Percentiles rank a stretch among this genome's conserved stretches.
These are phyloP conservation scores for Nasonia vitripennis DNA, from an alignment of 1,140 invertebrate genomes.

Conservation along the genomic window DNA sequence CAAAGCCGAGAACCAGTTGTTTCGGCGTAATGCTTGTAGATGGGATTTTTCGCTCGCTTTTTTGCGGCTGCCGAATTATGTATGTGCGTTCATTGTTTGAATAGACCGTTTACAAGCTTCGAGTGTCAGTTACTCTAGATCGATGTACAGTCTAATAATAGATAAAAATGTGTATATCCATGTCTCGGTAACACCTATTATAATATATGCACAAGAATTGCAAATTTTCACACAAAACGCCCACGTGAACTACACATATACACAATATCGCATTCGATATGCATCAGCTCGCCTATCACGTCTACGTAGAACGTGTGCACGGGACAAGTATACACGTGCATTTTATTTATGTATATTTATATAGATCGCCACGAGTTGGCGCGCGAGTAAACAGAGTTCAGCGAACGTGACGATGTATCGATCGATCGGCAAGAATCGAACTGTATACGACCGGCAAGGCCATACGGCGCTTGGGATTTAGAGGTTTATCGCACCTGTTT, in stretches of 20 bases:
- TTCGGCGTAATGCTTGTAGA: neutral
- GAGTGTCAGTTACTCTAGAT: neutral
- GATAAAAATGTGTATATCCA: neutral
- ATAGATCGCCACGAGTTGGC: neutral
- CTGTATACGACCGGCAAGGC: neutral
- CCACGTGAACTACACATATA: too few relatives aligned
- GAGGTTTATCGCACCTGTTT: slow-evolving; percentile 12
- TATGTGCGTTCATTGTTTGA: neutral
- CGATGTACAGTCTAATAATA: neutral
- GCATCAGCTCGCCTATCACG: too few relatives aligned
- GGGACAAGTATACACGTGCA: neutral
- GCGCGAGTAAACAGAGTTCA: neutral
- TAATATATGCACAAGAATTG: neutral
- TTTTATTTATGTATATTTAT: neutral
- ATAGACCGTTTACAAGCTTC: neutral
- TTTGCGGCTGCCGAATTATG: neutral
- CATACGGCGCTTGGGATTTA: neutral
- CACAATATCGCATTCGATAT: too few relatives aligned
- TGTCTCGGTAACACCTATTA: too few relatives aligned
- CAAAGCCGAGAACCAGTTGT: neutral
- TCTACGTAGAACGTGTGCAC: too few relatives aligned
- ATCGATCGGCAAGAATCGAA: slow-evolving; percentile 4
- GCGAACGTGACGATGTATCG: slow-evolving; percentile 22
- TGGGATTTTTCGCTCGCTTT: neutral
- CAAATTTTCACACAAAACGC: neutral